Conservation (phyloP, 2,888 invertebrate species). For the Ormyrus labotus region DNA sequence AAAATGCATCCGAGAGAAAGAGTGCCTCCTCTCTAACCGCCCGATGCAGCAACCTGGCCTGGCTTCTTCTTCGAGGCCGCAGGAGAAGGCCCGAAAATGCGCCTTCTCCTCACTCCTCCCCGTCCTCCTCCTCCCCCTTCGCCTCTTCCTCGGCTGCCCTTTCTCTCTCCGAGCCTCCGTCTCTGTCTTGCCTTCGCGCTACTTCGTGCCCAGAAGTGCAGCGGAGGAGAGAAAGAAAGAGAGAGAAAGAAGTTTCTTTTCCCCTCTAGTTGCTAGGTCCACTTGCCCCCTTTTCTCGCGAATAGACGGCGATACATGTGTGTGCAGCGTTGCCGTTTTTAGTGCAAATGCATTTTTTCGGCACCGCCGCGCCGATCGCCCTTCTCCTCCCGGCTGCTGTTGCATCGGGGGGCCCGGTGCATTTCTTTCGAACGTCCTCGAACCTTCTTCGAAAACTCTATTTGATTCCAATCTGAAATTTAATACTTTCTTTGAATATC, state of each 20-base stretch:
- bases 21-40: constrained; percentile 62
- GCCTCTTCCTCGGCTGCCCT: constrained; percentile 3
- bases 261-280: constrained; percentile 62
- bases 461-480: constrained; percentile 4
- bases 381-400: constrained; percentile 30
- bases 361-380: constrained; percentile 11
- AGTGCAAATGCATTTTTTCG: constrained; percentile 53
- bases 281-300: constrained; percentile 69
- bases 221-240: constrained; percentile 19
- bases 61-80: neutral
- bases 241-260: constrained; percentile 18
- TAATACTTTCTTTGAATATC: neutral
- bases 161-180: neutral
- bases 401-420: constrained; percentile 57
- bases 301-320: constrained; percentile 63
- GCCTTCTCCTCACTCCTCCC: constrained; percentile 39
- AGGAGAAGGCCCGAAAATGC: constrained; percentile 50
- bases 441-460: constrained; percentile 17
- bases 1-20: constrained; percentile 68
- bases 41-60: constrained; percentile 61
- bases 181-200: neutral
- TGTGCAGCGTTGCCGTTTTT: constrained; percentile 54
- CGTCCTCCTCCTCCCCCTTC: constrained; percentile 21
- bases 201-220: constrained; percentile 18
- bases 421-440: constrained; percentile 31